Evolutionary conservation across 1,140 invertebrate genomes (phyloP).

Genomic region (Leptinotarsa texana): DNA sequence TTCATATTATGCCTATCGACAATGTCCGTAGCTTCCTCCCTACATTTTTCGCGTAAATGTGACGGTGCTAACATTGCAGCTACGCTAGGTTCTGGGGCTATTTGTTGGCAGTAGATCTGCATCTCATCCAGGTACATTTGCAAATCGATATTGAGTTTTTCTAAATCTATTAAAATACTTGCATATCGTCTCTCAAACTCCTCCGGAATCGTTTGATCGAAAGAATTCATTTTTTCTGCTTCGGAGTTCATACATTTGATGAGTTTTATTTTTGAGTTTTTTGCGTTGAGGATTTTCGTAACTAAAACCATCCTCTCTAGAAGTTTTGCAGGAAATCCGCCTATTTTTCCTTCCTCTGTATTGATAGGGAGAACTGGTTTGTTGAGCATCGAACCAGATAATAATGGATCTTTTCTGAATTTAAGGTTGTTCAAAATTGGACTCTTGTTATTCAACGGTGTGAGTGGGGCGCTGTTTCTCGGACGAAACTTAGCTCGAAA

Average conservation of each 20-base stretch:
- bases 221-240: constrained; percentile 84
- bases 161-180: constrained; percentile 84
- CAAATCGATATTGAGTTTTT: constrained; percentile 88
- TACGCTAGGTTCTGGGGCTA: constrained; percentile 85
- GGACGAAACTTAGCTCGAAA: constrained; percentile 84
- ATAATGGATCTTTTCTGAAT: constrained; percentile 62
- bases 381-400: constrained; percentile 56
- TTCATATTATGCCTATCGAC: constrained; percentile 75
- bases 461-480: constrained; percentile 60
- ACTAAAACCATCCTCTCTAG: constrained; percentile 86
- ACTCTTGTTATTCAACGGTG: constrained; percentile 30
- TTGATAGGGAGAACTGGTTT: constrained; percentile 54
- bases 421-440: constrained; percentile 41
- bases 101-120: constrained; percentile 82
- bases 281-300: constrained; percentile 82
- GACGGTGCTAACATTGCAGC: constrained; percentile 85
- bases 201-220: constrained; percentile 73
- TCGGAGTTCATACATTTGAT: constrained; percentile 88
- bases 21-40: constrained; percentile 79
- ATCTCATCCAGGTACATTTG: constrained; percentile 84
- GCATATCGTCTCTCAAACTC: constrained; percentile 93
- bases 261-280: constrained; percentile 79
- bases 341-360: constrained; percentile 63
- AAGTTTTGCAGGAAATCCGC: constrained; percentile 83
- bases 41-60: constrained; percentile 83